Percentiles rank a stretch among this genome's conserved stretches.
phyloP scores from a whole-genome alignment of 2,888 invertebrate species.

The Anaspis maculata region DNA sequence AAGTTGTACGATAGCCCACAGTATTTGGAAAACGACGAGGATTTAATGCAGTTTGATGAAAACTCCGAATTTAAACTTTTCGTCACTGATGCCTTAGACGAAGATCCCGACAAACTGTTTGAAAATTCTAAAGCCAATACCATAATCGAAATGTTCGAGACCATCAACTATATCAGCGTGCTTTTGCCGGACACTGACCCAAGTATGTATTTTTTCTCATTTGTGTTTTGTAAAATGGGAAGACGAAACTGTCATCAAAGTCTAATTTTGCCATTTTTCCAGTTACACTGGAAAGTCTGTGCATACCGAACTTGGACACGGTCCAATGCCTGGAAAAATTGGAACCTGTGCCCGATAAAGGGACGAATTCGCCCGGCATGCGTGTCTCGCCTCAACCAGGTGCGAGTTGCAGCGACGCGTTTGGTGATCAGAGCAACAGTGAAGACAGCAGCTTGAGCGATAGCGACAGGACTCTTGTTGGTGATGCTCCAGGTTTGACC shows the following conservation, averaged over 20 bases:
- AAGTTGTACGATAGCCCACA: slow-evolving; percentile 37
- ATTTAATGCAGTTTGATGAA: slow-evolving; percentile 34
- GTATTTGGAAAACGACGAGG: slow-evolving; percentile 39
- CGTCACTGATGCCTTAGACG: slow-evolving; percentile 41
- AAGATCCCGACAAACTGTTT: slow-evolving; percentile 45
- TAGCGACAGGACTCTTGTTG: slow-evolving; percentile 58
- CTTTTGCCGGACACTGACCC: slow-evolving; percentile 54
- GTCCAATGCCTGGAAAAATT: slow-evolving; percentile 32
- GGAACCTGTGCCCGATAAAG: no score
- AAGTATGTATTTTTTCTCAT: slow-evolving; percentile 43
- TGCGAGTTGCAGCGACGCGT: slow-evolving; percentile 30
- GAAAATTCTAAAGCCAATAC: slow-evolving; percentile 44
- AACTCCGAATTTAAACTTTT: slow-evolving; percentile 42
- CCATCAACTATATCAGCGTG: slow-evolving; percentile 55
- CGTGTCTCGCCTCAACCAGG: slow-evolving; percentile 34
- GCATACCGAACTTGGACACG: slow-evolving; percentile 46
- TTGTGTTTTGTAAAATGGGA: no score
- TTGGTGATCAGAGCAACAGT: slow-evolving; percentile 59
- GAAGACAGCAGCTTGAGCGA: slow-evolving; percentile 71
- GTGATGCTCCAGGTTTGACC: slow-evolving; percentile 46
- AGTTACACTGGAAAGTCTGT: slow-evolving; percentile 44
- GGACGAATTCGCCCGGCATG: slow-evolving; percentile 29
- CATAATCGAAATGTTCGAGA: slow-evolving; percentile 50
- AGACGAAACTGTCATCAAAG: no score
- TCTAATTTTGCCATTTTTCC: no score